Evolutionary conservation across 2,113 vertebrate genomes (phyloP), one percentile per base, ranked within the genome.

Genomic region (Ursus arctos): DNA sequence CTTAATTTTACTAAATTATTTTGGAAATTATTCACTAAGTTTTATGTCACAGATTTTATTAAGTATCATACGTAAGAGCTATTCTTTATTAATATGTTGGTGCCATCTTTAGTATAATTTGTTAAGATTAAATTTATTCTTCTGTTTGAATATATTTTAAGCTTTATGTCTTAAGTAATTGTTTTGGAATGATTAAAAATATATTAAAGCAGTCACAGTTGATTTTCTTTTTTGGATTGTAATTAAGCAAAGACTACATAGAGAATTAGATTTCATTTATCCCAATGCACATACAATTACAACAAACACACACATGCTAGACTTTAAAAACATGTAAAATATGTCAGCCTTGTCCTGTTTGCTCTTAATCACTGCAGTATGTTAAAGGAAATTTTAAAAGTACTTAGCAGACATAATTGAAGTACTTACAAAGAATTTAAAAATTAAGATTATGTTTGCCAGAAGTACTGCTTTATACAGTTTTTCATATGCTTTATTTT

Each of bases 341-440:
- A 53, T 77, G 28, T 92, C 84, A 95, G 65, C 55, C 55, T 88
- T 95, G 47, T 67, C 88, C 10, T 79, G 40, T 94, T 91, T 93
- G 36, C 61, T 94, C 51, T 95, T 95, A 95, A 97, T 97, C 76
- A 95, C 14, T 87, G 31, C 65, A 94, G 26, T 72, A 96, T 95
- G 63, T 80, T 95, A 69, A 88, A 90, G 31, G 18, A 43, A 86
- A 84, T 57, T 96, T 71, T 65, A 88, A 83, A 95, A 88, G 55
- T 76, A 67, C 22, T 72, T 96, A 95, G 9, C 49, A 96, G 67
- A 74, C 65, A 88, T 80, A 77, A 95, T 9, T 84, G 43, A 95
- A 88, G n/a, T 69, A 95, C 94, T 94, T 97, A 82, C 6, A 79
- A 93, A 80, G 26, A 91, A 93, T 77, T 93, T 74, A 91, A 95